phyloP scores from a whole-genome alignment of 2,797 vertebrate genomes.

The Bryconaethiops microstoma region DNA sequence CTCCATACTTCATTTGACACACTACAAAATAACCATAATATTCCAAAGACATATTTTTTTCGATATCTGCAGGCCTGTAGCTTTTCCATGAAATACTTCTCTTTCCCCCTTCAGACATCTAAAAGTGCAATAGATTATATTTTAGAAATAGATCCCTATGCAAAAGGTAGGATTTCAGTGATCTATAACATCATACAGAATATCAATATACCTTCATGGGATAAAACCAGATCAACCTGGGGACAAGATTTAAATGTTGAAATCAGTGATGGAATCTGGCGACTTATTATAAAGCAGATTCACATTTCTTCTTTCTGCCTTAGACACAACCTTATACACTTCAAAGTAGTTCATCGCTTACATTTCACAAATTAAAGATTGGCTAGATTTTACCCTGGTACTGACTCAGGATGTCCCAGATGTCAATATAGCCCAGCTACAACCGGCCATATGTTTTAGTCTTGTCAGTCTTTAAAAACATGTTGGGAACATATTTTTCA shows the following conservation, averaged over 20 bases:
- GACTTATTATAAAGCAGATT: neutral
- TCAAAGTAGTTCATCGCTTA: conserved; percentile 22
- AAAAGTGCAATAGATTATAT: no score
- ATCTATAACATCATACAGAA: neutral
- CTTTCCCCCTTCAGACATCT: no score
- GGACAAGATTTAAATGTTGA: conserved; percentile 13
- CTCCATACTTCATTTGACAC: no score
- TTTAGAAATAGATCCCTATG: no score
- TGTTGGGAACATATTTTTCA: no score
- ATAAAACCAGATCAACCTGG: conserved; percentile 6
- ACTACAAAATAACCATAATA: no score
- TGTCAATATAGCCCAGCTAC: conserved; percentile 22
- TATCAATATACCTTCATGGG: conserved; percentile 11
- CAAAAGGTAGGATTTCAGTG: no score
- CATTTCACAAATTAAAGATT: conserved; percentile 11
- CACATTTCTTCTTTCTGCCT: conserved; percentile 7
- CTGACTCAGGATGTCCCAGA: neutral
- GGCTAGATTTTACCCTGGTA: neutral
- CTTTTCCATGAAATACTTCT: no score
- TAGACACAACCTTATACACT: conserved; percentile 5
- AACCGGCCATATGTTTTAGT: conserved; percentile 28
- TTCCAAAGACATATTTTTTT: no score
- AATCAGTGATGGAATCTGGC: conserved; percentile 19
- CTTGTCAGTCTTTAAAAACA: neutral
- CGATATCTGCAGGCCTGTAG: no score